Percentiles rank a stretch among this genome's conserved stretches.
Conservation (phyloP, 2,888 invertebrate genomes). For the Agrenia bidenticulata region DNA sequence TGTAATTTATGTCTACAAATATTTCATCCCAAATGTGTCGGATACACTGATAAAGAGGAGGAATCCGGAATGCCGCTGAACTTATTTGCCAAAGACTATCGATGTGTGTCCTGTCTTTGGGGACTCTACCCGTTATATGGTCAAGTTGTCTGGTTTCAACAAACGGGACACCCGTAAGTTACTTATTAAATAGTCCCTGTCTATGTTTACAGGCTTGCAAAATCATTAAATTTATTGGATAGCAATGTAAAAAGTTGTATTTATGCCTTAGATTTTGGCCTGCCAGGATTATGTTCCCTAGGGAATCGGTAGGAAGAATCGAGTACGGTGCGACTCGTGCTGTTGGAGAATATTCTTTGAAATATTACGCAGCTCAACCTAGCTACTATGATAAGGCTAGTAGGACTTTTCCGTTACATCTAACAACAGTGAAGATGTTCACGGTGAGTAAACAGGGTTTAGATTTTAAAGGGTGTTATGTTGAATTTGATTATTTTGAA, state of each 20-base stretch:
- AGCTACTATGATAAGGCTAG: conserved; percentile 37
- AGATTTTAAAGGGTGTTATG: not conserved
- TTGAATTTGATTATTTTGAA: conserved; percentile 3
- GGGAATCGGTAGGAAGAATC: conserved; percentile 25
- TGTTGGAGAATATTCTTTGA: conserved; percentile 37
- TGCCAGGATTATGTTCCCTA: conserved; percentile 43
- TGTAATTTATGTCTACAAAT: conserved; percentile 37
- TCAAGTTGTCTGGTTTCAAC: conserved; percentile 48
- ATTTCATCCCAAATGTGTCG: conserved; percentile 45
- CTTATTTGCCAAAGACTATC: conserved; percentile 34
- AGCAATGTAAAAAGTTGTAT: conserved; percentile 6
- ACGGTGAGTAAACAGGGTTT: conserved; percentile 28
- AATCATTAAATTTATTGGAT: not conserved
- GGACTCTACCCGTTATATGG: conserved; percentile 47
- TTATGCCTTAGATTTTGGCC: conserved; percentile 49
- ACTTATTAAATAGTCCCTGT: not conserved
- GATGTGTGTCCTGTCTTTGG: conserved; percentile 43
- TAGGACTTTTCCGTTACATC: conserved; percentile 27
- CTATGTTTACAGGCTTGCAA: not conserved
- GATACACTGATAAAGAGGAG: conserved; percentile 23
- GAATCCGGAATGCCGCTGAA: conserved; percentile 5
- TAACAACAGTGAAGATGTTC: conserved; percentile 39
- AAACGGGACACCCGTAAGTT: conserved; percentile 36
- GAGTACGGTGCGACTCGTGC: conserved; percentile 4
- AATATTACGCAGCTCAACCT: conserved; percentile 41